A percentile compares a stretch with the other conserved stretches of the same genome.
Evolutionary conservation across 2,888 invertebrate species (phyloP).

Genomic region (Drosophila recens): DNA sequence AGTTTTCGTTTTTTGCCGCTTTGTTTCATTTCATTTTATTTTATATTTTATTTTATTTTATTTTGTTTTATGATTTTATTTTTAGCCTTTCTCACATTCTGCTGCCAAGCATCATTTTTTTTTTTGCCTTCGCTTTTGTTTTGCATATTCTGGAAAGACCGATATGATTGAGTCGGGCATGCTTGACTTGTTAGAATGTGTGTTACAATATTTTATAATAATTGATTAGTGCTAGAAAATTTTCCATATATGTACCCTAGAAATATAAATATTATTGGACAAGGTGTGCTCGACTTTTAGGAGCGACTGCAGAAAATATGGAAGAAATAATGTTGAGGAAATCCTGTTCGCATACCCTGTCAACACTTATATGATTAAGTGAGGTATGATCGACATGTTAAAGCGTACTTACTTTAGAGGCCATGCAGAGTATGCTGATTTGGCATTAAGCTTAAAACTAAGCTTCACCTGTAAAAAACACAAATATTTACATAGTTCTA

Average conservation of each 20-base stretch:
- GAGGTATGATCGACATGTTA: not conserved
- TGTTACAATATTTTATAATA: not conserved
- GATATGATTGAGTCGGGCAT: not conserved
- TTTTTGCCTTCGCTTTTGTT: constrained; percentile 18
- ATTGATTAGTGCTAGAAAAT: too few species aligned
- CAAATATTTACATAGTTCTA: not conserved
- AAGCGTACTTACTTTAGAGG: not conserved
- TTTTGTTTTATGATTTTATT: constrained; percentile 37
- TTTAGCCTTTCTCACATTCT: constrained; percentile 27
- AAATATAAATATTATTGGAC: not conserved
- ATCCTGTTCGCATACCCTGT: not conserved
- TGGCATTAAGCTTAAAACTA: too few species aligned
- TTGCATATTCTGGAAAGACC: not conserved
- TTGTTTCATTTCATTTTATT: constrained; percentile 36
- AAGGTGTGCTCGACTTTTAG: not conserved
- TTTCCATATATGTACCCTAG: not conserved
- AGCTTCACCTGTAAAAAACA: too few species aligned
- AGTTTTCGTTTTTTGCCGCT: constrained; percentile 39
- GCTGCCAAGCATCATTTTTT: constrained; percentile 2
- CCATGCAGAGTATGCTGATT: not conserved
- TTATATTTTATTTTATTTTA: constrained; percentile 30
- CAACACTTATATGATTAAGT: not conserved
- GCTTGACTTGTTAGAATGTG: not conserved
- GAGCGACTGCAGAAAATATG: not conserved
- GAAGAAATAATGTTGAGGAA: not conserved